Evolutionary conservation across 2,113 vertebrate species (phyloP).

Genomic region (Odontesthes bonariensis): DNA sequence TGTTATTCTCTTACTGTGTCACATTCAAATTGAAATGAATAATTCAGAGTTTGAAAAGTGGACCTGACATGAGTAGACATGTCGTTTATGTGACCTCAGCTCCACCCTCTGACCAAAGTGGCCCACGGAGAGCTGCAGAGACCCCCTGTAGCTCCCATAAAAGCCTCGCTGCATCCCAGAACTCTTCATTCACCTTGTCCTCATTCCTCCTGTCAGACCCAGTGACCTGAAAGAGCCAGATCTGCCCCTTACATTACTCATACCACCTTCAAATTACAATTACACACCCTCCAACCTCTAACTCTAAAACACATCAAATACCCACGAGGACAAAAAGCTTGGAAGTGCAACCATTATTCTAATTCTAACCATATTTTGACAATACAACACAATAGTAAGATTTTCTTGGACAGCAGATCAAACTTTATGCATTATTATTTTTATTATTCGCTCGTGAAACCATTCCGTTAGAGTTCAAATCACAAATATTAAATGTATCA

Average conservation of each 20-base stretch:
- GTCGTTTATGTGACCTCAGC: neutral
- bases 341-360: conserved; percentile 11
- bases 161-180: neutral
- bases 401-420: neutral
- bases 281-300: conserved; percentile 10
- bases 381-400: neutral
- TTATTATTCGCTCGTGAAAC: too few relatives aligned
- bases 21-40: conserved; percentile 2
- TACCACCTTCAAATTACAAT: conserved; percentile 24
- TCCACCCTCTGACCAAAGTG: too few relatives aligned
- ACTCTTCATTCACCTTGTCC: conserved; percentile 24
- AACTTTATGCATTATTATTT: too few relatives aligned
- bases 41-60: too few relatives aligned
- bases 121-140: neutral
- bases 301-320: conserved; percentile 5
- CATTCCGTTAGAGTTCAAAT: too few relatives aligned
- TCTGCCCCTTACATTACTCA: conserved; percentile 26
- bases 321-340: conserved; percentile 1
- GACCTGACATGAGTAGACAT: too few relatives aligned
- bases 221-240: conserved; percentile 62
- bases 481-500: too few relatives aligned
- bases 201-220: conserved; percentile 47
- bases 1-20: neutral
- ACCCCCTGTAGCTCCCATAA: conserved; percentile 1
- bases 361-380: neutral